Conservation (phyloP, 2,888 invertebrate genomes). For the Drosophila paucipuncta region DNA sequence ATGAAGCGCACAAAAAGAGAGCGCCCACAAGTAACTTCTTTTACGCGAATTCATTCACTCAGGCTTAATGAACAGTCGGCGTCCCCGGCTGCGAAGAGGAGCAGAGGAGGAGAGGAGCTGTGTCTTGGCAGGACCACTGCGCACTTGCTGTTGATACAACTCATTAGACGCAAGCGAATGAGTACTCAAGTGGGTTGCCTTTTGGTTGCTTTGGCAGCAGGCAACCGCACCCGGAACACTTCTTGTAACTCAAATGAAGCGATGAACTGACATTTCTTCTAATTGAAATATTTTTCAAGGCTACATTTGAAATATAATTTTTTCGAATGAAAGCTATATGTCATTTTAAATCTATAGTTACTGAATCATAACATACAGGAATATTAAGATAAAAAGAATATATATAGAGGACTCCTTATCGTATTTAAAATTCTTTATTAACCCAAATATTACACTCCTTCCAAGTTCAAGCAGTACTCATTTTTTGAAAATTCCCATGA, state of each 20-base stretch:
- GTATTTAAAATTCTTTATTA: not conserved
- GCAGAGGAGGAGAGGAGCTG: constrained; percentile 14
- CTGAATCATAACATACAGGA: not conserved
- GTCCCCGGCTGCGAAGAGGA: constrained; percentile 17
- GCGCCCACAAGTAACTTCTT: constrained; percentile 77
- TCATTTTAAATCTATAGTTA: not conserved
- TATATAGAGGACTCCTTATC: not conserved
- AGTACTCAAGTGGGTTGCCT: constrained; percentile 74
- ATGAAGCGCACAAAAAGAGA: constrained; percentile 27
- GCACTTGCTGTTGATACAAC: constrained; percentile 81
- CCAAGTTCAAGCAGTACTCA: no score
- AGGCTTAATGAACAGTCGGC: constrained; percentile 83
- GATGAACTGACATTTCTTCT: constrained; percentile 2
- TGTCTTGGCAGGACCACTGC: constrained; percentile 33
- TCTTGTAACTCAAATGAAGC: constrained; percentile 14
- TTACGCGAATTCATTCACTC: constrained; percentile 83
- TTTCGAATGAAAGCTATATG: not conserved
- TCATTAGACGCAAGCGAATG: constrained; percentile 83
- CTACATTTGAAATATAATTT: constrained; percentile 1
- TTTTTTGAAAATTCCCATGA: not conserved
- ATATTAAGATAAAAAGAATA: not conserved
- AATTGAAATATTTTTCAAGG: constrained; percentile 15
- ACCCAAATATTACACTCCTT: not conserved
- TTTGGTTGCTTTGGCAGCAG: constrained; percentile 10
- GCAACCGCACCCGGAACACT: constrained; percentile 15